Conservation (phyloP, 1,140 invertebrate genomes). For the Ceratosolen fusciceps region DNA sequence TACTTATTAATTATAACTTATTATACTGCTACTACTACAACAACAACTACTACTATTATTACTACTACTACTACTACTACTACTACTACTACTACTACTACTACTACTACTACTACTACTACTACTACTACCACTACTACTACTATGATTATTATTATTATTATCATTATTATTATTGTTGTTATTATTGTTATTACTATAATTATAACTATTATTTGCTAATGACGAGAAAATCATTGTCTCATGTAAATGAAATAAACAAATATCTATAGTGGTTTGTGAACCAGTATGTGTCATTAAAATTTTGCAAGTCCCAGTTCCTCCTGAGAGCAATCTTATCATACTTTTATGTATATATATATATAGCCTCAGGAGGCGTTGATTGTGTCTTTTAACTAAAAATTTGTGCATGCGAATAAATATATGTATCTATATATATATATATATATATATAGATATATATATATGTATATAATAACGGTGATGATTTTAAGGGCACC, state of each 20-base stretch:
- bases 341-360: conserved; percentile 1
- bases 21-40: no score
- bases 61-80: conserved; percentile 37
- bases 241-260: no score
- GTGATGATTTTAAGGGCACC: conserved; percentile 34
- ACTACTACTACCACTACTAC: conserved; percentile 33
- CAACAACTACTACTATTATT: conserved; percentile 16
- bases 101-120: conserved; percentile 35
- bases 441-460: no score
- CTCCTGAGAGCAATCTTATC: conserved; percentile 26
- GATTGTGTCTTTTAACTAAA: conserved; percentile 40
- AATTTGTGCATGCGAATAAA: conserved; percentile 46
- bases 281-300: conserved; percentile 56
- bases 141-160: conserved; percentile 30
- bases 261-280: no score
- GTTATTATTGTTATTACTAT: conserved; percentile 45
- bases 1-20: no score
- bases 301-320: conserved; percentile 51
- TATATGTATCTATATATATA: no score
- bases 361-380: no score
- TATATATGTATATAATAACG: conserved; percentile 19
- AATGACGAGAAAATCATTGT: no score
- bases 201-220: conserved; percentile 56
- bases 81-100: conserved; percentile 21
- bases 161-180: conserved; percentile 32